Conservation (phyloP, 1,140 invertebrate genomes). For the Halesus radiatus region DNA sequence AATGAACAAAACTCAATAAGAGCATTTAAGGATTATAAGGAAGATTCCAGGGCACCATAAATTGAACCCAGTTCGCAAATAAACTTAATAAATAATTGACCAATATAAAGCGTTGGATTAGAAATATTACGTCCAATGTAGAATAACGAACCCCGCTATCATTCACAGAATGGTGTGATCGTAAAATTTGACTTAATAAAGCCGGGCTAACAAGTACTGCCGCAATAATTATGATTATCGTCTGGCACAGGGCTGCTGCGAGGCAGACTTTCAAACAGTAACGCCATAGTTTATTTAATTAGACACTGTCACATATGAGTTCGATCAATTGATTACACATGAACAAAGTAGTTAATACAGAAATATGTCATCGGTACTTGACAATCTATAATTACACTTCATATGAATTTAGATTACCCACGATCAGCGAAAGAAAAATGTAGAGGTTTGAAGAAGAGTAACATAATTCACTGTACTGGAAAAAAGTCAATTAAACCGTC, state of each 20-base stretch:
- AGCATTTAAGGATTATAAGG: not conserved
- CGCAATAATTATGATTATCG: constrained; percentile 24
- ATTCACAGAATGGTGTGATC: constrained; percentile 7
- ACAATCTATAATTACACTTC: too few relatives aligned
- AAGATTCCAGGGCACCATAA: not conserved
- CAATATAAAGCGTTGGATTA: not conserved
- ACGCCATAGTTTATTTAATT: too few relatives aligned
- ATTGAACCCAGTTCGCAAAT: not conserved
- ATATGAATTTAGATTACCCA: too few relatives aligned
- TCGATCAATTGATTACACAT: too few relatives aligned
- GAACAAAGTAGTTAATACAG: too few relatives aligned
- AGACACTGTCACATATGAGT: too few relatives aligned
- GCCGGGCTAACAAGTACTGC: constrained; percentile 19
- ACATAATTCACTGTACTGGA: too few relatives aligned
- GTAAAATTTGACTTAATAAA: constrained; percentile 34
- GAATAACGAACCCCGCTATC: not conserved
- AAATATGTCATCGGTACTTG: too few relatives aligned
- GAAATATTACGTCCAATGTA: constrained; percentile 2
- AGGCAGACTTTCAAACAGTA: too few relatives aligned
- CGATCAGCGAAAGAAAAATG: too few relatives aligned
- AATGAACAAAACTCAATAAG: not conserved
- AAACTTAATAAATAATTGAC: constrained; percentile 18
- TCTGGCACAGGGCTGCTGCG: not conserved
- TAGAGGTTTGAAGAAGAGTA: too few relatives aligned
- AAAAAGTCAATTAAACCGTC: too few relatives aligned